A percentile compares a stretch with the other conserved stretches of the same genome.
These are phyloP conservation scores for Sesia apiformis DNA, from an alignment of 2,888 invertebrate genomes.

Conservation along the genomic window DNA sequence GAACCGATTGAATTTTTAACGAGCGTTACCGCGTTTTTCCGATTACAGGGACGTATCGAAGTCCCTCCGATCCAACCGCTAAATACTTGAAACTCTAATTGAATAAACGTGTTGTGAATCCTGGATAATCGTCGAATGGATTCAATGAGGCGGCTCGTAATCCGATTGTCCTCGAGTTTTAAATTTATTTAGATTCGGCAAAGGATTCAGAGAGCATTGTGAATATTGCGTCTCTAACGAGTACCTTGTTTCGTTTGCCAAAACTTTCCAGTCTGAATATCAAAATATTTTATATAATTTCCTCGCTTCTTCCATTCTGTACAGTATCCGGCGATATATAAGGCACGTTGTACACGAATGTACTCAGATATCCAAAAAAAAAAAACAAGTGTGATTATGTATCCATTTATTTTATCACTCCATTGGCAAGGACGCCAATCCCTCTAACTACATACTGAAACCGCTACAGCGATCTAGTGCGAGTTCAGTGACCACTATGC, in stretches of 20 bases:
- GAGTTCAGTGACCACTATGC: no score
- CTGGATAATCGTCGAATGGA: slow-evolving; percentile 33
- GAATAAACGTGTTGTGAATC: slow-evolving; percentile 53
- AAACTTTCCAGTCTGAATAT: slow-evolving; percentile 21
- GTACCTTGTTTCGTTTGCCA: slow-evolving; percentile 19
- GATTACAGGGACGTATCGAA: slow-evolving; percentile 5
- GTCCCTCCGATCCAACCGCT: slow-evolving; percentile 20
- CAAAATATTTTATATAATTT: slow-evolving; percentile 22
- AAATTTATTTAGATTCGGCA: slow-evolving; percentile 35
- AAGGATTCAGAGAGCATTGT: slow-evolving; percentile 23
- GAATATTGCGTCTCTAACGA: slow-evolving; percentile 19
- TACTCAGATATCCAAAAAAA: no score
- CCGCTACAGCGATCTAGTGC: no score
- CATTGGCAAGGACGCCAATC: no score
- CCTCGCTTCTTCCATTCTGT: slow-evolving; percentile 7
- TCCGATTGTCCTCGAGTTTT: slow-evolving; percentile 28
- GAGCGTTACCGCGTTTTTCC: slow-evolving; percentile 20
- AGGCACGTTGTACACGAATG: no score
- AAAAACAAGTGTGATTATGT: no score
- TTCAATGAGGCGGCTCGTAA: slow-evolving; percentile 23
- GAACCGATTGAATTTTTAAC: slow-evolving; percentile 16
- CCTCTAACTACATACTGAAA: no score
- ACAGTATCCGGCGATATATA: no score
- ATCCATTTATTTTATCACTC: no score
- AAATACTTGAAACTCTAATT: slow-evolving; percentile 53